Conservation (phyloP, 2,888 invertebrate genomes). For the Oligia fasciuncula region DNA sequence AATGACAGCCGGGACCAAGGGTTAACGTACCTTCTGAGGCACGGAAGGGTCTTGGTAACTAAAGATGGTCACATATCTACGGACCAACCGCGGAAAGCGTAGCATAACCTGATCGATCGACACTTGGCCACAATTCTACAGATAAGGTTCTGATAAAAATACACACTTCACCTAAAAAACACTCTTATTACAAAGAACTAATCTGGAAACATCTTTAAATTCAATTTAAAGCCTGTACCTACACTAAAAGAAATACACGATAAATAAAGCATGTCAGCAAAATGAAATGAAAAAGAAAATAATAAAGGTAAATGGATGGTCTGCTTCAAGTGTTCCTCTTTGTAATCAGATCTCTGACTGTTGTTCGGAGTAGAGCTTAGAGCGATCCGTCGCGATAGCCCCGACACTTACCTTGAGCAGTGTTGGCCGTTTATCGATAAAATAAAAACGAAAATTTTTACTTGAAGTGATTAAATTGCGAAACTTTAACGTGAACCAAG, state of each 20-base stretch:
- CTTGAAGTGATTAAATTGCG: background rate
- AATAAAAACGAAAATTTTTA: background rate
- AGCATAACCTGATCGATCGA: too few species aligned
- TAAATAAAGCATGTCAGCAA: slow-evolving; percentile 24
- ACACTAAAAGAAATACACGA: background rate
- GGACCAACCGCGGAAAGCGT: too few species aligned
- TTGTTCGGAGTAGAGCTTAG: slow-evolving; percentile 80
- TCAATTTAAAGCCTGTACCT: background rate
- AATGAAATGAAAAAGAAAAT: slow-evolving; percentile 41
- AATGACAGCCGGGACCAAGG: too few species aligned
- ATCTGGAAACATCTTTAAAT: slow-evolving; percentile 1
- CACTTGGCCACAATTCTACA: too few species aligned
- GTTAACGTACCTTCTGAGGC: too few species aligned
- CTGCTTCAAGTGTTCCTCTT: slow-evolving; percentile 63
- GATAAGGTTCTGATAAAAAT: background rate
- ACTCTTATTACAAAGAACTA: background rate
- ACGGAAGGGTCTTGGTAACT: background rate
- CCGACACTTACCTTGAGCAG: slow-evolving; percentile 77
- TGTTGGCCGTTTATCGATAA: slow-evolving; percentile 45
- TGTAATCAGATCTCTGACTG: slow-evolving; percentile 81
- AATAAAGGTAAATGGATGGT: slow-evolving; percentile 44
- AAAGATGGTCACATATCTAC: background rate
- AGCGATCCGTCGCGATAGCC: slow-evolving; percentile 82
- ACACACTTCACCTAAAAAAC: background rate
- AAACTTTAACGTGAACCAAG: background rate